Evolutionary conservation across 2,113 vertebrate genomes (phyloP).

Genomic region (Syngnathus typhle): DNA sequence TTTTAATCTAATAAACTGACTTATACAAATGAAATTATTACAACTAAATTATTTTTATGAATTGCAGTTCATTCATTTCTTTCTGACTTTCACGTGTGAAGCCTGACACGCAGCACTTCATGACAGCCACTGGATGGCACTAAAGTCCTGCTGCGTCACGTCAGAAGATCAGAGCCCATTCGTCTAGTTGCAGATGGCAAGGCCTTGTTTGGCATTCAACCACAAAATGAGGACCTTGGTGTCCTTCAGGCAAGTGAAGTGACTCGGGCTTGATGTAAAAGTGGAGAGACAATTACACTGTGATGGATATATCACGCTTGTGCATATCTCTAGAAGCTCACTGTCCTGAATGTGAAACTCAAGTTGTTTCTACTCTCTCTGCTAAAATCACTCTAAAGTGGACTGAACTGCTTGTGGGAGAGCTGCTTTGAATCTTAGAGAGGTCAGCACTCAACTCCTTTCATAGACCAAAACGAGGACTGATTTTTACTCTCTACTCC

Average conservation of each 20-base stretch:
- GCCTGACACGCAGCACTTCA: constrained; percentile 8
- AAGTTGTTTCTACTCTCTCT: constrained; percentile 33
- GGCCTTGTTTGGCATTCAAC: constrained; percentile 49
- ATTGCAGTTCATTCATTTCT: not conserved
- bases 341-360: constrained; percentile 47
- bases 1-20: not conserved
- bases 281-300: constrained; percentile 51
- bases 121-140: constrained; percentile 58
- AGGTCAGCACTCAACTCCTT: constrained; percentile 19
- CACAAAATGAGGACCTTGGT: constrained; percentile 22
- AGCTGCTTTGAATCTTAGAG: constrained; percentile 33
- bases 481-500: not conserved
- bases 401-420: not conserved
- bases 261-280: constrained; percentile 45
- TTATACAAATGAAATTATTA: not conserved
- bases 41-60: not conserved
- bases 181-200: constrained; percentile 19
- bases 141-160: not conserved
- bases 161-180: not conserved
- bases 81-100: not conserved
- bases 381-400: not conserved
- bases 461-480: constrained; percentile 15
- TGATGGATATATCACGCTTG: constrained; percentile 56
- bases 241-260: constrained; percentile 60
- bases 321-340: constrained; percentile 51